Evolutionary conservation across 2,797 vertebrate genomes (phyloP).

Genomic region (Arnoldichthys spilopterus): DNA sequence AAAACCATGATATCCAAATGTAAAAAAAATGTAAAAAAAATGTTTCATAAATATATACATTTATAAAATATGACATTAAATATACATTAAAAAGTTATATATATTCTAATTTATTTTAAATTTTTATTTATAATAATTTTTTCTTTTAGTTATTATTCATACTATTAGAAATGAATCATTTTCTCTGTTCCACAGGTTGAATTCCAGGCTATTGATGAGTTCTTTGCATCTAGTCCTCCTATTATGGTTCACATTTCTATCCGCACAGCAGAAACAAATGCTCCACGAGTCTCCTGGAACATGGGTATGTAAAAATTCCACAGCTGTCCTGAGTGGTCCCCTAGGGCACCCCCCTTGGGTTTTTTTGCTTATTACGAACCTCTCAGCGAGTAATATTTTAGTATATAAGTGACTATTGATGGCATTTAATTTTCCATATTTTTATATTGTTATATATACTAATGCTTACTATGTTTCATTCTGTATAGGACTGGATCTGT

Average conservation of each 20-base stretch:
- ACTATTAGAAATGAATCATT: no score
- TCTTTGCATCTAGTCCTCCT: constrained; percentile 68
- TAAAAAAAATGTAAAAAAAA: no score
- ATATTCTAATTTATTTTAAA: no score
- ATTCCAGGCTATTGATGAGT: constrained; percentile 81
- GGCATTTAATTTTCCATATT: not conserved
- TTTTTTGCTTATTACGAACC: no score
- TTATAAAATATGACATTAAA: no score
- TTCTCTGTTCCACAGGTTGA: constrained; percentile 72
- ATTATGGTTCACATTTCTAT: constrained; percentile 80
- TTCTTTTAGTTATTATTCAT: no score
- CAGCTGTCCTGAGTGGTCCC: not conserved
- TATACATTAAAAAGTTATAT: no score
- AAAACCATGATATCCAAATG: no score
- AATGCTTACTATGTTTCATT: constrained; percentile 14
- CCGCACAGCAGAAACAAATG: constrained; percentile 72
- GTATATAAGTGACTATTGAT: not conserved
- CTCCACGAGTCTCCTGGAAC: constrained; percentile 79
- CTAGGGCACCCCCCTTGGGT: not conserved
- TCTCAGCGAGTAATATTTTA: not conserved
- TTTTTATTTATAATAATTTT: no score
- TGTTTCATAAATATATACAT: no score
- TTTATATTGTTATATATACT: not conserved
- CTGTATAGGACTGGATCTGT: constrained; percentile 70
- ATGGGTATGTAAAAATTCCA: constrained; percentile 61